These are phyloP conservation scores for Pararge aegeria DNA, from an alignment of 1,140 invertebrate genomes.

Conservation along the genomic window DNA sequence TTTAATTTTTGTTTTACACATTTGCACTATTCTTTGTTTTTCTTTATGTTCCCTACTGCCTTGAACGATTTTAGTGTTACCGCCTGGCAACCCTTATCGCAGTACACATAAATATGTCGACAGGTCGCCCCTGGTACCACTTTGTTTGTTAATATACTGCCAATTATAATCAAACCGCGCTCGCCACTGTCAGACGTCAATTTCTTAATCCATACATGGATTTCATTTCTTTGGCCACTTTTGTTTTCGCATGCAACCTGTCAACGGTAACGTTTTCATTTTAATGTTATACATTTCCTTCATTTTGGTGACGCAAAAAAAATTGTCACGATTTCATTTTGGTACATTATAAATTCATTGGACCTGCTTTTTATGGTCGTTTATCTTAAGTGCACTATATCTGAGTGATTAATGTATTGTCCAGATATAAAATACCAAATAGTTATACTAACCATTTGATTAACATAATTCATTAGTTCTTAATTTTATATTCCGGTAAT, in stretches of 20 bases:
- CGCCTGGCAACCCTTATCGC: slow-evolving; percentile 15
- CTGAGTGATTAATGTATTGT: neutral
- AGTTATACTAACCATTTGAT: too few relatives aligned
- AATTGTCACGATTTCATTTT: neutral
- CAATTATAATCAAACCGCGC: slow-evolving; percentile 76
- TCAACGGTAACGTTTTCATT: slow-evolving; percentile 24
- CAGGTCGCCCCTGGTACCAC: slow-evolving; percentile 61
- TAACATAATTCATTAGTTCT: too few relatives aligned
- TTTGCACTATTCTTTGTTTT: too few relatives aligned
- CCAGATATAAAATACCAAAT: too few relatives aligned
- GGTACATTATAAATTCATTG: neutral
- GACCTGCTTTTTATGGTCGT: too few relatives aligned
- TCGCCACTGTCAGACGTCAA: slow-evolving; percentile 56
- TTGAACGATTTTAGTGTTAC: too few relatives aligned
- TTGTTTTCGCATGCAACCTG: slow-evolving; percentile 34
- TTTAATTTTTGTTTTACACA: too few relatives aligned
- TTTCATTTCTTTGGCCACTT: slow-evolving; percentile 40
- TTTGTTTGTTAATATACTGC: slow-evolving; percentile 77
- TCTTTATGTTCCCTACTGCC: too few relatives aligned
- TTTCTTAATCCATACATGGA: slow-evolving; percentile 63
- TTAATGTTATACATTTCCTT: slow-evolving; percentile 15
- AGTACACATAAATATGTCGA: slow-evolving; percentile 70
- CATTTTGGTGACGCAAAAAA: neutral
- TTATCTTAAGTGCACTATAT: too few relatives aligned
- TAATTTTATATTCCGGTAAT: too few relatives aligned